These are phyloP conservation scores for Corbicula japonica DNA, from an alignment of 2,888 invertebrate genomes.

Conservation along the genomic window DNA sequence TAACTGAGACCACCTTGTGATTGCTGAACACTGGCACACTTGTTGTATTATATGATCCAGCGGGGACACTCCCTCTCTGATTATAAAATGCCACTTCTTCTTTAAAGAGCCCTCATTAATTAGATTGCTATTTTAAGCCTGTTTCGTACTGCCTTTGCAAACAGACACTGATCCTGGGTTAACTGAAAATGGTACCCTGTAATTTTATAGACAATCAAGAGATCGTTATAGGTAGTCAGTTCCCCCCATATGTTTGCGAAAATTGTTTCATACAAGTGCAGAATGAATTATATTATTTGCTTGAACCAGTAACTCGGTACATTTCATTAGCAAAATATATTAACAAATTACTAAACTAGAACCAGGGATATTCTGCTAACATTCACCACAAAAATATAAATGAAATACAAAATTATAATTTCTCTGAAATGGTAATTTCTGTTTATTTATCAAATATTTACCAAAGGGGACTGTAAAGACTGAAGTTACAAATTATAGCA, in stretches of 20 bases:
- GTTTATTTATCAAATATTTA: constrained; percentile 12
- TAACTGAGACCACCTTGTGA: no score
- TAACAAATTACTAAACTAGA: no score
- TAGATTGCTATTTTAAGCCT: no score
- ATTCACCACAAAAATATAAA: no score
- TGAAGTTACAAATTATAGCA: background rate
- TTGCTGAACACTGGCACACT: no score
- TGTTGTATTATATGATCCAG: no score
- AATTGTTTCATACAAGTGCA: constrained; percentile 31
- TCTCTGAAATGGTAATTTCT: no score
- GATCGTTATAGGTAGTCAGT: background rate
- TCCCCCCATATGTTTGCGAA: constrained; percentile 11
- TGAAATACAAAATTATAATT: no score
- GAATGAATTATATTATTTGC: constrained; percentile 19
- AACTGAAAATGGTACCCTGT: constrained; percentile 15
- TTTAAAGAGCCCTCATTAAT: no score
- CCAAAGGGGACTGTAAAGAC: background rate
- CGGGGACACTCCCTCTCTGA: no score
- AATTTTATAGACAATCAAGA: constrained; percentile 1
- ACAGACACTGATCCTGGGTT: background rate
- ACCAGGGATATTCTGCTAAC: no score
- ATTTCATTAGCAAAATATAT: constrained; percentile 11
- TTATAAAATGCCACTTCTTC: no score
- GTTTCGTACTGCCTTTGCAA: constrained; percentile 3
- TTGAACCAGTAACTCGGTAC: constrained; percentile 10